Conservation (phyloP, 2,113 vertebrate genomes). For the Microcebus tavaratra region DNA sequence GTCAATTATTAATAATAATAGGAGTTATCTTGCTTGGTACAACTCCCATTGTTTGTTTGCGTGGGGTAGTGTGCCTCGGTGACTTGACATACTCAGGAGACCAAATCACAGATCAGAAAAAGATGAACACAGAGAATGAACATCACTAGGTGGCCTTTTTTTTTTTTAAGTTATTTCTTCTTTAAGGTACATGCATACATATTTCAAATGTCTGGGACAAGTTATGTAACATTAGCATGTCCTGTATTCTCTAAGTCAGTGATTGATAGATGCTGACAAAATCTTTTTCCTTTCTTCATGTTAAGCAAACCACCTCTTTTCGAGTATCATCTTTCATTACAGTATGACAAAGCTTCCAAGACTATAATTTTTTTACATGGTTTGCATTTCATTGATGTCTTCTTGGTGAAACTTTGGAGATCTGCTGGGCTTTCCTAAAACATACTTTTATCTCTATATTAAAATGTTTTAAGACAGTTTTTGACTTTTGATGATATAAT, state of each 20-base stretch:
- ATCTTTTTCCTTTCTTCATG: neutral
- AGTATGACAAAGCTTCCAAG: slow-evolving; percentile 16
- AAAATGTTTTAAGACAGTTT: slow-evolving; percentile 32
- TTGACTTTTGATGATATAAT: slow-evolving; percentile 6
- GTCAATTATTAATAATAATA: neutral
- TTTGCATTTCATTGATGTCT: slow-evolving; percentile 2
- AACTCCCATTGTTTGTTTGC: neutral
- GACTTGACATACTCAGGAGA: neutral
- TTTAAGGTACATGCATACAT: neutral
- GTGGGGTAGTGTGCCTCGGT: neutral
- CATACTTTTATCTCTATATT: neutral
- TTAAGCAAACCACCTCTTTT: neutral
- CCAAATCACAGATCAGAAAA: neutral
- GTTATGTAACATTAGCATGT: neutral
- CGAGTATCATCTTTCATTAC: neutral
- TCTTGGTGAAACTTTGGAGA: neutral
- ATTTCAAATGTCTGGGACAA: neutral
- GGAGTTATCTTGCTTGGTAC: neutral
- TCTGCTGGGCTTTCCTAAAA: neutral
- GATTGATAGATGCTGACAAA: neutral
- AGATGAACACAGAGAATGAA: neutral
- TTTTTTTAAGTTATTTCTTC: slow-evolving; percentile 25
- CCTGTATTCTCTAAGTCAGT: neutral
- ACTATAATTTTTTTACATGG: neutral
- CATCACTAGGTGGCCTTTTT: neutral